Evolutionary conservation across 2,797 vertebrate species (phyloP).

Genomic region (Tokudaia tokunoshimensis): DNA sequence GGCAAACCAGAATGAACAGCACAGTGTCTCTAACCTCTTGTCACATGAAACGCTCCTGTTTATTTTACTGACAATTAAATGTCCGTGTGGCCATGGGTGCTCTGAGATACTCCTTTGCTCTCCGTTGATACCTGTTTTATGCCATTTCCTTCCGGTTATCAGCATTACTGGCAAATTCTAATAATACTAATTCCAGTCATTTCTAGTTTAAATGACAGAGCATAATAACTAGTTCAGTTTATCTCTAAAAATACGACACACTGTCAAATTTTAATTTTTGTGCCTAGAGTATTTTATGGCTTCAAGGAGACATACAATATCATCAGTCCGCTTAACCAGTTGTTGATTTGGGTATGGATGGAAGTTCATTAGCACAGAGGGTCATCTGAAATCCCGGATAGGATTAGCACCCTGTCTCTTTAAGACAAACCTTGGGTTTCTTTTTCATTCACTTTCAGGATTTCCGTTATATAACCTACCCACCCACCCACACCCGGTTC

Average conservation of each 20-base stretch:
- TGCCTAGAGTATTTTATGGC: slow-evolving; percentile 15
- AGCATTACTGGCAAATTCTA: not conserved
- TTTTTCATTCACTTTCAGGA: slow-evolving; percentile 18
- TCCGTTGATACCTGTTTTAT: not conserved
- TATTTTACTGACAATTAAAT: not conserved
- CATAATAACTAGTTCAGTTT: slow-evolving; percentile 9
- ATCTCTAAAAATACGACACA: slow-evolving; percentile 29
- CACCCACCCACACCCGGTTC: not conserved
- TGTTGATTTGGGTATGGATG: not conserved
- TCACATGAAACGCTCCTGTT: not conserved
- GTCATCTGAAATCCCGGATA: slow-evolving; percentile 34
- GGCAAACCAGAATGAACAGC: not conserved
- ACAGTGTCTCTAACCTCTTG: not conserved
- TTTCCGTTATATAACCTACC: not conserved
- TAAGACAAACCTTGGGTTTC: not conserved
- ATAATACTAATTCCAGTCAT: not conserved
- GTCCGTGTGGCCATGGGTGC: not conserved
- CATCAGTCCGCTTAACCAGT: slow-evolving; percentile 29
- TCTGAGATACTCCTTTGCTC: slow-evolving; percentile 8
- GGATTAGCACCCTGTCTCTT: not conserved
- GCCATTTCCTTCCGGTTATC: not conserved
- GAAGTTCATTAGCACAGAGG: not conserved
- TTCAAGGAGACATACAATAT: not conserved
- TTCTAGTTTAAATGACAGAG: slow-evolving; percentile 28
- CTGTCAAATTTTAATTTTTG: slow-evolving; percentile 44